Percentiles rank a stretch among this genome's conserved stretches.
Conservation (phyloP, 2,797 vertebrate species). For the Graptemys geographica region DNA sequence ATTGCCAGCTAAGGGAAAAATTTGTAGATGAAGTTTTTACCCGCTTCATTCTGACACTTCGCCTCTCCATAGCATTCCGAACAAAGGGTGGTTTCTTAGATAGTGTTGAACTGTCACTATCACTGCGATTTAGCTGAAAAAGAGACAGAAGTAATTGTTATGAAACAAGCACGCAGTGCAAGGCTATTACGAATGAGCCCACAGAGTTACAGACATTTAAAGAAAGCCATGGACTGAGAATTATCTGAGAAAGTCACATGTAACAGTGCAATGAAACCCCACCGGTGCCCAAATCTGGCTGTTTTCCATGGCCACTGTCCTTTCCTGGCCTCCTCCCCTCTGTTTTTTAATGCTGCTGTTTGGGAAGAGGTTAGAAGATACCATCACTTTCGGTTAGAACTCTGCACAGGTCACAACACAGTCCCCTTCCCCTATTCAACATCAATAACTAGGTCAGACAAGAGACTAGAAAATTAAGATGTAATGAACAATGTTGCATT, state of each 20-base stretch:
- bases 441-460: not conserved
- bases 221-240: not conserved
- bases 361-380: not conserved
- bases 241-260: not conserved
- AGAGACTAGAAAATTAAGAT: slow-evolving; percentile 5
- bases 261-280: not conserved
- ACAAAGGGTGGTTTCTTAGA: slow-evolving; percentile 96
- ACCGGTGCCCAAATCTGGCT: not conserved
- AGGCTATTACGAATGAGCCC: not conserved
- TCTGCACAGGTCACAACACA: not conserved
- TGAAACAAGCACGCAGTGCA: not conserved
- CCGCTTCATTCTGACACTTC: slow-evolving; percentile 95
- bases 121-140: slow-evolving; percentile 94
- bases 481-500: not conserved
- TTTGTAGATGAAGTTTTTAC: slow-evolving; percentile 75
- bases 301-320: not conserved
- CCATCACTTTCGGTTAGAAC: not conserved
- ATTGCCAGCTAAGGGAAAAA: not conserved
- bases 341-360: not conserved
- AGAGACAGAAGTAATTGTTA: not conserved
- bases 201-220: not conserved
- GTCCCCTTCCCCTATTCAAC: not conserved
- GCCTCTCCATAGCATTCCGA: slow-evolving; percentile 94
- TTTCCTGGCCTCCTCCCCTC: not conserved
- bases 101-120: slow-evolving; percentile 97